phyloP scores from a whole-genome alignment of 1,140 invertebrate species.

The Bombus breviceps region DNA sequence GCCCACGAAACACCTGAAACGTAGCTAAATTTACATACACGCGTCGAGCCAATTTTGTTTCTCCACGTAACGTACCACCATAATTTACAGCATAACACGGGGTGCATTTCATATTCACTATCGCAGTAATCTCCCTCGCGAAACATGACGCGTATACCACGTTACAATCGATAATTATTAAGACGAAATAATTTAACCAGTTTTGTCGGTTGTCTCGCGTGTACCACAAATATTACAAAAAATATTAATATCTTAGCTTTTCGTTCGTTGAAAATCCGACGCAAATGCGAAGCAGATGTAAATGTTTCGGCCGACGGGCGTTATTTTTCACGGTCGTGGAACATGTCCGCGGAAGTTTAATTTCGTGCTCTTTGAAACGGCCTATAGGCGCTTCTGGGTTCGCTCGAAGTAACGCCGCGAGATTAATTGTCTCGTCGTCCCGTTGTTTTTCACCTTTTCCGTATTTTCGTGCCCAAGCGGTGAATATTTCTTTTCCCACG shows the following conservation, averaged over 20 bases:
- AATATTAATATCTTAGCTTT: slow-evolving; percentile 13
- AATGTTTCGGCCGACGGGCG: not conserved
- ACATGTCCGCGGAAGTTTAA: slow-evolving; percentile 19
- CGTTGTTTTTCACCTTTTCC: not conserved
- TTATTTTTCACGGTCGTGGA: slow-evolving; percentile 26
- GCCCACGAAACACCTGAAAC: not conserved
- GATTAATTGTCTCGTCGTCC: slow-evolving; percentile 34
- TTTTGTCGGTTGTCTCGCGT: not conserved
- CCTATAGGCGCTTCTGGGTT: slow-evolving; percentile 1
- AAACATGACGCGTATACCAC: not conserved
- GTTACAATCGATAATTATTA: slow-evolving; percentile 19
- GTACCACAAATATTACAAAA: not conserved
- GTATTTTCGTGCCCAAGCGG: no score
- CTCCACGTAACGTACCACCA: not conserved
- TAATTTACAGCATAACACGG: not conserved
- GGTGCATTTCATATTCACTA: slow-evolving; percentile 8
- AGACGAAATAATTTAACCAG: slow-evolving; percentile 9
- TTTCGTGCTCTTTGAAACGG: not conserved
- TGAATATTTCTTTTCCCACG: no score
- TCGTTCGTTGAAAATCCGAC: not conserved
- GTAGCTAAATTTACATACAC: no score
- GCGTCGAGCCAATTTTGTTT: not conserved
- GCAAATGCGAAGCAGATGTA: no score
- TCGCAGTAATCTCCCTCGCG: not conserved
- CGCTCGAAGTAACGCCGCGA: slow-evolving; percentile 22